phyloP scores from a whole-genome alignment of 1,140 invertebrate genomes.

The Zophobas atratus region DNA sequence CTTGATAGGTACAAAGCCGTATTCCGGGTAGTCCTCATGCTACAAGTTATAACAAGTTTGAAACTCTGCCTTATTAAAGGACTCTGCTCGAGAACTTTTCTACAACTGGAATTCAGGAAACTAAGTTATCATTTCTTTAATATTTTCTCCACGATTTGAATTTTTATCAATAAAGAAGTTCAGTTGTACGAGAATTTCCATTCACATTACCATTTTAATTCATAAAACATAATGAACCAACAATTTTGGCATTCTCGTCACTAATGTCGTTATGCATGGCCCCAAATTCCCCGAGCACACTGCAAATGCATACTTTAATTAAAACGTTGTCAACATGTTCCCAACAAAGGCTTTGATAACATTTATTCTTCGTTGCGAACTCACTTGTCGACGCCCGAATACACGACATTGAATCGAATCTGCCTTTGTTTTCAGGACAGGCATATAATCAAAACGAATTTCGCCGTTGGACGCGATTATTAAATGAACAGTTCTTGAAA shows the following conservation, averaged over 20 bases:
- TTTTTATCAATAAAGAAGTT: too few relatives aligned
- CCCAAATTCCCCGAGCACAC: conserved; percentile 11
- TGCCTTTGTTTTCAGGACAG: too few relatives aligned
- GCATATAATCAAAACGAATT: background rate
- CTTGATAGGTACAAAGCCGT: too few relatives aligned
- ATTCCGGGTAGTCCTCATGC: too few relatives aligned
- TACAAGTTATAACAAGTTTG: too few relatives aligned
- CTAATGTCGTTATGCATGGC: background rate
- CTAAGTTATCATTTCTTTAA: background rate
- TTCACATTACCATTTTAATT: conserved; percentile 4
- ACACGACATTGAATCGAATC: too few relatives aligned
- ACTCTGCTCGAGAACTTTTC: too few relatives aligned
- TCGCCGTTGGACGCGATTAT: background rate
- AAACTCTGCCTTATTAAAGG: too few relatives aligned
- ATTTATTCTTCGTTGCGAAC: too few relatives aligned
- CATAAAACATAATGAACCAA: conserved; percentile 8
- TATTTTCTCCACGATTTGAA: background rate
- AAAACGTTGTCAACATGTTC: conserved; percentile 10
- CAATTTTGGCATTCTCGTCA: conserved; percentile 5
- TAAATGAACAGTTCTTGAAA: conserved; percentile 3
- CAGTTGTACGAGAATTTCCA: background rate
- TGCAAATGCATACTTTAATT: conserved; percentile 13
- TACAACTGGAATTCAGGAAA: too few relatives aligned
- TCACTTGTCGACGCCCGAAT: too few relatives aligned
- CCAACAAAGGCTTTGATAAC: background rate